Evolutionary conservation across 2,797 vertebrate species (phyloP), one percentile per base, ranked within the genome.

Genomic region (Neosilurus hyrtlii): DNA sequence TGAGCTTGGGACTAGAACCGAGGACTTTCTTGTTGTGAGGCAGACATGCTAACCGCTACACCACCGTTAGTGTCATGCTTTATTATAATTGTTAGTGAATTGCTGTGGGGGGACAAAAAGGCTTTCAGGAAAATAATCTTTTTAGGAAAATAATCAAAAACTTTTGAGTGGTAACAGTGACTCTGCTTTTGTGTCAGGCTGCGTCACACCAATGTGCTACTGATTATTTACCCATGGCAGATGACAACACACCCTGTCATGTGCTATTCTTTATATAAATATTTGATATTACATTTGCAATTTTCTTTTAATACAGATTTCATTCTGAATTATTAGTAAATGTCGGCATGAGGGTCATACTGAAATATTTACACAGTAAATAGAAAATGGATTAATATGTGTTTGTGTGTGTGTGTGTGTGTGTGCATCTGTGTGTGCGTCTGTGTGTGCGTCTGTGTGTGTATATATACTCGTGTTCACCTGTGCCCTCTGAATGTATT

Each of bases 401-500:
- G 26, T 30, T 9, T 26, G 11, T 66, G 24, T 66, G 65, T 66
- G 24, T 30, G 9, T 10, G 10, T 35, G 24, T 75, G 18, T 26
- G 24, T 30, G 72, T 56, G 16, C 56, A 26, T 24, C 77, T 85
- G 85, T 86, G 82, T 37, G 30, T 37, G 65, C 18, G 26, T 66
- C 24, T 66, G 26, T 26, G 24, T 30, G 72, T 56, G 16, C 56
- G 52, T 24, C 77, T 85, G 85, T 86, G 82, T 88, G 75, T 77
- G 61, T 86, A 65, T 66, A 73, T 12, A 63, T 24, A 51, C 43
- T 77, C 81, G 77, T 79, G 82, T 56, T 26, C 81, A 72, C 75
- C 78, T 71, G 82, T 67, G 83, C 77, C 78, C 63, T 65, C 68
- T 76, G 22, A 62, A 71, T 85, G 56, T 67, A 57, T 37, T 78